These are phyloP conservation scores for Spheniscus mendiculus DNA, from an alignment of 2,113 vertebrate species.

Conservation along the genomic window DNA sequence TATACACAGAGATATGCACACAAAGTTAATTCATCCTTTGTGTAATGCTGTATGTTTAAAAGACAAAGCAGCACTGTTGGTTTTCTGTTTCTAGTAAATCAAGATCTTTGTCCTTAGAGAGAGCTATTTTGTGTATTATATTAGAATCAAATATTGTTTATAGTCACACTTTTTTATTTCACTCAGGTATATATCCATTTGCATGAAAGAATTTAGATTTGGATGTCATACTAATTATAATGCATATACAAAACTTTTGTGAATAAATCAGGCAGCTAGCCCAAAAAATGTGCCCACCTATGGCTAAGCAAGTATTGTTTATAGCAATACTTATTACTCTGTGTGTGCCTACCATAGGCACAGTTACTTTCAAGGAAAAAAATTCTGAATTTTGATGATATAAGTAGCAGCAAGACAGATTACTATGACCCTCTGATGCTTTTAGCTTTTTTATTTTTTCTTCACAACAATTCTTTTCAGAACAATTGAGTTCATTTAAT, in stretches of 20 bases:
- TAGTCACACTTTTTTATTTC: not conserved
- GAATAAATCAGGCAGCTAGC: not conserved
- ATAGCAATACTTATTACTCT: not conserved
- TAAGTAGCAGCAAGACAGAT: not conserved
- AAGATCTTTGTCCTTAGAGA: not conserved
- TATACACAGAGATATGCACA: not conserved
- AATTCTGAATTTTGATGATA: not conserved
- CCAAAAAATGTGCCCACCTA: not conserved
- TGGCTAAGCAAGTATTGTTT: not conserved
- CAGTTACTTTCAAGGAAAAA: not conserved
- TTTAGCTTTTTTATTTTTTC: not conserved
- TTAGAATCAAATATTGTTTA: not conserved
- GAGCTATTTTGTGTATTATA: not conserved
- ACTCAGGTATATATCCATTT: not conserved
- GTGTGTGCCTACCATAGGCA: not conserved
- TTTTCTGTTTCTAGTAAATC: not conserved
- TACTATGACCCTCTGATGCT: not conserved
- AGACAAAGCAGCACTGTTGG: not conserved
- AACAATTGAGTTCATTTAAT: not conserved
- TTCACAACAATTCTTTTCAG: not conserved
- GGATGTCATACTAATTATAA: not conserved
- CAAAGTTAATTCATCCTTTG: not conserved
- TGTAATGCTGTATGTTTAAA: not conserved
- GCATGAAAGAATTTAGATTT: not conserved
- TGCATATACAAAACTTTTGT: not conserved